Evolutionary conservation across 2,888 invertebrate genomes (phyloP), one percentile per base, ranked within the genome.

Genomic region (Rhogogaster chlorosoma): DNA sequence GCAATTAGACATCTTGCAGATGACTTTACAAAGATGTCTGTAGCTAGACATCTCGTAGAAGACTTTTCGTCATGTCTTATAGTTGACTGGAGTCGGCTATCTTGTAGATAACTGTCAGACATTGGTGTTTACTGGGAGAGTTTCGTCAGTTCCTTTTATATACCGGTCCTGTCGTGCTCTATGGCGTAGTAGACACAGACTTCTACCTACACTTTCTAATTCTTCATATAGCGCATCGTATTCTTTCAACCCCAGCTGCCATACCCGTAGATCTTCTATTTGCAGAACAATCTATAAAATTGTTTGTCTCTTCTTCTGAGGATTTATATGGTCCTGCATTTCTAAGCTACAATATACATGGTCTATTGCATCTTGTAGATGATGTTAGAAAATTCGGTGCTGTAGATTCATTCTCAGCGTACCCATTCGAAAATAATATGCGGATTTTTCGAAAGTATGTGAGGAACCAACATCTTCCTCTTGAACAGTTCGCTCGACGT

Each of bases 381-480:
- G n/a, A n/a, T n/a, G n/a, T n/a, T n/a, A n/a, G n/a, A n/a, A n/a
- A n/a, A n/a, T n/a, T n/a, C n/a, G n/a, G n/a, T n/a, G n/a, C n/a
- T n/a, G n/a, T n/a, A n/a, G n/a, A n/a, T n/a, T n/a, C n/a, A n/a
- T n/a, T n/a, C n/a, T n/a, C 87, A 45, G 85, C 88, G 6, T 93
- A 93, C 87, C 89, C 89, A 18, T 93, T 91, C 89, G 92, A 93
- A 87, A 92, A 89, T 83, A 88, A 87, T 64, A 85, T 93, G 83
- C 89, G 88, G 75, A 73, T 73, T 7, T 73, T 73, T 84, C 78
- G 42, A 18, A 73, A 73, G 38, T 73, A 38, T 42, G 73, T 73
- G 7, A n/a, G 73, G 32, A 73, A 36, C 42, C 73, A 73, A 38
- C 42, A 73, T 38, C 42, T 73, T 29, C 73, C 73, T 15, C 38